Evolutionary conservation across 2,888 invertebrate genomes (phyloP).

Genomic region (Melolontha melolontha): DNA sequence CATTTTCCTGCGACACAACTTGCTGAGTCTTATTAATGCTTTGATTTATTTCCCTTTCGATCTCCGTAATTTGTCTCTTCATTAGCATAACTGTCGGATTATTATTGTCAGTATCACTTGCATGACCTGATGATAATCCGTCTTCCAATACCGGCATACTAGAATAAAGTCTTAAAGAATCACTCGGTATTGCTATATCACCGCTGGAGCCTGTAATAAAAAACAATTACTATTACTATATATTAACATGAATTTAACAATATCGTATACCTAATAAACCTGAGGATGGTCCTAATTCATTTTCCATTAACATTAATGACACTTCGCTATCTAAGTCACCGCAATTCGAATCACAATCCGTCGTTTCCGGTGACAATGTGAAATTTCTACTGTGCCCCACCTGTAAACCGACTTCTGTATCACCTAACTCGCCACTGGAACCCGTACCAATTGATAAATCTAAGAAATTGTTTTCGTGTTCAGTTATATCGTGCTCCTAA

Average conservation of each 20-base stretch:
- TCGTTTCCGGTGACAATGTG: constrained; percentile 91
- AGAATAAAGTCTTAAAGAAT: constrained; percentile 76
- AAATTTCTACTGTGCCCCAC: constrained; percentile 84
- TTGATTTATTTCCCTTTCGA: constrained; percentile 77
- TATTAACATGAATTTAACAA: too few species aligned
- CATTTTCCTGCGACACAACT: constrained; percentile 59
- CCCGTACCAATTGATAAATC: constrained; percentile 73
- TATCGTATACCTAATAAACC: constrained; percentile 57
- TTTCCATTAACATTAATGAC: constrained; percentile 80
- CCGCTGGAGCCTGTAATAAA: constrained; percentile 67
- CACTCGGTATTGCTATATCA: constrained; percentile 72
- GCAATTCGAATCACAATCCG: constrained; percentile 90
- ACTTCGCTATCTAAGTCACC: constrained; percentile 89
- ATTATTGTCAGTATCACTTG: constrained; percentile 92
- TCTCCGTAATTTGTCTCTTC: constrained; percentile 79
- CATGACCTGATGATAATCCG: constrained; percentile 93
- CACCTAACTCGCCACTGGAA: constrained; percentile 75
- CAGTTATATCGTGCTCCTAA: constrained; percentile 67
- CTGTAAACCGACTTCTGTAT: constrained; percentile 73
- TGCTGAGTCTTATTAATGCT: constrained; percentile 67
- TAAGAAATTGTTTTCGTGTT: constrained; percentile 71
- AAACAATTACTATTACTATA: background rate
- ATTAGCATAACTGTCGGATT: constrained; percentile 77
- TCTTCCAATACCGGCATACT: constrained; percentile 94
- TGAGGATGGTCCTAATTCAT: constrained; percentile 67